Base-by-base conservation (phyloP, 2,888 invertebrate species). In the Hipparchia semele region DNA sequence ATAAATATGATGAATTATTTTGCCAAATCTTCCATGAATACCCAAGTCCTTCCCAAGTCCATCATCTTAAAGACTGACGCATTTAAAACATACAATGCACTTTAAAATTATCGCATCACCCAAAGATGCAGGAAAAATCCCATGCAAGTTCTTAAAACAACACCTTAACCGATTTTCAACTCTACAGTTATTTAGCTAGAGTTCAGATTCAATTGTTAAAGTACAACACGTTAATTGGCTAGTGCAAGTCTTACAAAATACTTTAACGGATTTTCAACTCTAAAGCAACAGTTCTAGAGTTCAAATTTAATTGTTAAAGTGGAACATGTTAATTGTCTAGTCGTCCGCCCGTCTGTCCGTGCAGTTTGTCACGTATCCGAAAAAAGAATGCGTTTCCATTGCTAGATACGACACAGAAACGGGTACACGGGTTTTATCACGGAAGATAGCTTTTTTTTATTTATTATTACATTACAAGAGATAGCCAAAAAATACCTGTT, bases 331-430 rank as follows among this genome's bases (percentile, higher is more conserved):
- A 73, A 78, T 77, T 75, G 72, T 71, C 60, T 33, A 73, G 82
- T 79, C 82, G 82, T 79, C 83, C 74, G 79, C 66, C 71, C 73
- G 83, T 83, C 82, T 84, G 78, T 78, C 75, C 82, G 79, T 82
- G 81, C 74, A 76, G 62, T 74, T 67, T 71, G 81, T 82, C 82
- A 82, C 82, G 82, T 81, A 81, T 76, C 74, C 76, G 71, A 73
- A 68, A 70, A 59, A 71, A 72, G 61, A 12, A 56, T 54, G 23
- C 70, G 78, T 79, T 73, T 70, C 76, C 78, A 78, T 77, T 79
- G 60, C 45, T 9, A 12, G n/a, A 58, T 33, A 73, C 74, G 77
- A 45, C 70, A 71, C 71, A 70, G 61, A 45, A 65, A 53, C 12
- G 33, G 6, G 13, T 54, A 54, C 6, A 60, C 58, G 13, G 23